Conservation (phyloP, 2,888 invertebrate species). For the Caenorhabditis drosophilae region DNA sequence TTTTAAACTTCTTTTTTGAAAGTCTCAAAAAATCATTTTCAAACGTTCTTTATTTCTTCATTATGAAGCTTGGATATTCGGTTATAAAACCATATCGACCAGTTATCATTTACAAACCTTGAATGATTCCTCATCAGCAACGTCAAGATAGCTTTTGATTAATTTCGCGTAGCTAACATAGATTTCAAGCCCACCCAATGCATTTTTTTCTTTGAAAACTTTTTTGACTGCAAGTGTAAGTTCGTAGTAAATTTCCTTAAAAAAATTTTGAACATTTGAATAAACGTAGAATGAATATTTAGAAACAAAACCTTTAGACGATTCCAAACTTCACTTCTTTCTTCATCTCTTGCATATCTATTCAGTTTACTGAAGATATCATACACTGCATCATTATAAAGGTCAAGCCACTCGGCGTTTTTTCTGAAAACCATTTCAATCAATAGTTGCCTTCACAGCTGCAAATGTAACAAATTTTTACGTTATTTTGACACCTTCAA, state of each 20-base stretch:
- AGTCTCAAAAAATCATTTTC: neutral
- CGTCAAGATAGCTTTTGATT: constrained; percentile 54
- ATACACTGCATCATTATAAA: constrained; percentile 48
- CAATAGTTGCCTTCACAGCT: too few species aligned
- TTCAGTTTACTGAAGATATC: constrained; percentile 52
- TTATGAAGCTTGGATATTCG: neutral
- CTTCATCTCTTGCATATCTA: constrained; percentile 48
- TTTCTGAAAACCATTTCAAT: constrained; percentile 42
- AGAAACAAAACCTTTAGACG: constrained; percentile 35
- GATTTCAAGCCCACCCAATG: constrained; percentile 40
- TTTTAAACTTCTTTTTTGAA: neutral
- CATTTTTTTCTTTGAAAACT: constrained; percentile 51
- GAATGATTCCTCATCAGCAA: constrained; percentile 54
- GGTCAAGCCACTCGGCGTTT: constrained; percentile 37
- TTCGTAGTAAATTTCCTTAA: constrained; percentile 52
- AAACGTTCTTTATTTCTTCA: too few species aligned
- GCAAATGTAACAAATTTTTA: constrained; percentile 20
- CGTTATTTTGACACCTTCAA: constrained; percentile 47
- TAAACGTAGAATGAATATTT: neutral
- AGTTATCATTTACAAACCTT: constrained; percentile 36
- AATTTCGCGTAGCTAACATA: constrained; percentile 48
- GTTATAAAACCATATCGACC: too few species aligned
- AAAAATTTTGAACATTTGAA: too few species aligned
- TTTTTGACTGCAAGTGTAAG: constrained; percentile 45
- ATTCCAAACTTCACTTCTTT: constrained; percentile 50